Conservation (phyloP, 2,113 vertebrate species). For the Rissa tridactyla region DNA sequence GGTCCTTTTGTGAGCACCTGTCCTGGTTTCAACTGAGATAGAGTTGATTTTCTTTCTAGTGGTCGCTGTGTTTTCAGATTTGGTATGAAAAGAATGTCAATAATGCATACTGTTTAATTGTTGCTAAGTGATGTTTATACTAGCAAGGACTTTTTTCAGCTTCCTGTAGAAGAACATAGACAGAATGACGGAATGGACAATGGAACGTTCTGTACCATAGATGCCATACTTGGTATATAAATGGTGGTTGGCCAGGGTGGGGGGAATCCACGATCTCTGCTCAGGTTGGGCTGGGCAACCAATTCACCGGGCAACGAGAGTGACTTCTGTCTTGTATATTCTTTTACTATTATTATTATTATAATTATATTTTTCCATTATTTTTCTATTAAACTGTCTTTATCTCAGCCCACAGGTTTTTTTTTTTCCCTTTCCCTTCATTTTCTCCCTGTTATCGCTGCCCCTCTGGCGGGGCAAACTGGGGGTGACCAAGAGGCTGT, state of each 20-base stretch:
- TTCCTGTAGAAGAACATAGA: not conserved
- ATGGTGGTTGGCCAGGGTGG: not conserved
- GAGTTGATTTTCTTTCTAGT: not conserved
- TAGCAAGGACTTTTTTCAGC: not conserved
- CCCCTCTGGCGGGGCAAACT: not conserved
- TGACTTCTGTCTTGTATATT: not conserved
- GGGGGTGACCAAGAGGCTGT: not conserved
- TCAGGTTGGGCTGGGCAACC: not conserved
- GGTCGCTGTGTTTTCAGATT: not conserved
- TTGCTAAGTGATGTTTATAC: not conserved
- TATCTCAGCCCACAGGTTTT: not conserved
- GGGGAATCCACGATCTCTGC: not conserved
- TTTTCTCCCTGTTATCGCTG: not conserved
- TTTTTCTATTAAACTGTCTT: not conserved
- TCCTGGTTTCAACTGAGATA: not conserved
- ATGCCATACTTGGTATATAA: not conserved
- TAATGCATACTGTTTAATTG: not conserved
- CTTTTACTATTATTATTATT: not conserved
- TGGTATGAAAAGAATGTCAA: not conserved
- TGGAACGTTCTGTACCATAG: not conserved
- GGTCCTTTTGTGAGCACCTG: not conserved
- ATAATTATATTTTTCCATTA: not conserved
- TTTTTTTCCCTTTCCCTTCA: not conserved
- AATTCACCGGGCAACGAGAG: not conserved
- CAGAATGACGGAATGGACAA: not conserved